Evolutionary conservation across 2,113 vertebrate species (phyloP), one percentile per base, ranked within the genome.

Genomic region (Brachirus orientalis): DNA sequence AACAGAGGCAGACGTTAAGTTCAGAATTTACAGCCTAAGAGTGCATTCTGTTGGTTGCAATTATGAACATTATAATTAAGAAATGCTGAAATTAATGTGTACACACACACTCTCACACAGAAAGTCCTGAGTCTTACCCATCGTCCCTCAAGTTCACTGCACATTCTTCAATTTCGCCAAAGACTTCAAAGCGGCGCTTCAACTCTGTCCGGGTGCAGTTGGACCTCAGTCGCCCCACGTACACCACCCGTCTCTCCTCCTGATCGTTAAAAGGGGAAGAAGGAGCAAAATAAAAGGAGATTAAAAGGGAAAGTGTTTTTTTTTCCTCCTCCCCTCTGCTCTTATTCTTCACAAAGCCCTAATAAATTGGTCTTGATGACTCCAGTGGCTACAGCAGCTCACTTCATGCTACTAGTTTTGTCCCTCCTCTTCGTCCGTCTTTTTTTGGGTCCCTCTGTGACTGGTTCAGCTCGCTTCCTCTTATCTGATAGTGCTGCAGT

Each of bases 131-230:
- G 43, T 61, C 95, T 95, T 93, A 99, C 97, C 98, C 97, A 90
- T 98, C 95, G 89, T 98, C 95, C 90, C 76, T 94, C 87, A 97
- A 91, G 94, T 97, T 97, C 91, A 99, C 94, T 69, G 95, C 94
- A 86, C 97, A 98, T 91, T 99, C 97, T 92, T 99, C 98, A 87
- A 98, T 98, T 95, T 99, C 96, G 86, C 97, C 97, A 86, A 99
- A 99, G 92, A 98, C 95, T 95, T 98, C 95, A 95, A 99, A 99
- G 78, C 96, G 97, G 76, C 94, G 93, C 91, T 94, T 97, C 91
- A 99, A 92, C 92, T 99, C 97, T 17, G 94, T 94, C 80, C 95
- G 94, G 79, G 94, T 97, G 80, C 94, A 97, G 90, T 95, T 94
- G 86, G 95, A 90, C 90, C 94, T 94, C 92, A 99, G 96, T 93